Evolutionary conservation across 2,113 vertebrate species (phyloP), one percentile per base, ranked within the genome.

Genomic region (Ophthalmolycus amberensis): DNA sequence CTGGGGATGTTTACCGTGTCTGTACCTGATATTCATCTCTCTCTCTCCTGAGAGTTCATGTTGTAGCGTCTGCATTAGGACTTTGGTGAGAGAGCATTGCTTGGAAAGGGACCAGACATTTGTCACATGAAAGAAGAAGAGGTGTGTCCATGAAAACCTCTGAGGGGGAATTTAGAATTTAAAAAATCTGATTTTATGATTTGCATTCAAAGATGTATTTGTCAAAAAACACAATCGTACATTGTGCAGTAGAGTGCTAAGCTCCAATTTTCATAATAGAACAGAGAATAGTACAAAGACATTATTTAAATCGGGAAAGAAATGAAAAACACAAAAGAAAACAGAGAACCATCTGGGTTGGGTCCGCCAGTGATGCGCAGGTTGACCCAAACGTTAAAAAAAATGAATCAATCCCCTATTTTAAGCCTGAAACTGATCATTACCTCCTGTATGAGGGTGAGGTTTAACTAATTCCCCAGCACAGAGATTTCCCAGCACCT

Each of bases 1-100:
- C 68, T 85, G 79, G 20, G 54, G 38, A 56, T 80, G 80, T 75
- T 79, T 76, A 69, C 44, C 58, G 50, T 80, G 76, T 80, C 67
- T 71, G 79, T 75, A 79, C 54, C 59, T 76, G 60, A 44, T 56
- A 52, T 76, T 29, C 69, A 66, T 65, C 59, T 46, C 56, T 59
- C 56, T 59, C 34, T 73, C 65, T 50, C 59, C 27, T 48, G 58
- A 50, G 56, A n/a, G 65, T 29, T 63, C 34, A 18, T 74, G 67
- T 75, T 75, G 77, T 25, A 71, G 77, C 58, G 65, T 71, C 42
- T 74, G 29, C 6, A 62, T 60, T 9, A 48, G 25, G 69, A 71
- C 46, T 54, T 18, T 63, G 20, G 76, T 58, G 63, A 42, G 38
- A 42, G 22, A 71, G 56, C 29, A 34, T 42, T 1, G 18, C 68